Evolutionary conservation across 2,888 invertebrate species (phyloP).

Genomic region (Megalurothrips usitatus): DNA sequence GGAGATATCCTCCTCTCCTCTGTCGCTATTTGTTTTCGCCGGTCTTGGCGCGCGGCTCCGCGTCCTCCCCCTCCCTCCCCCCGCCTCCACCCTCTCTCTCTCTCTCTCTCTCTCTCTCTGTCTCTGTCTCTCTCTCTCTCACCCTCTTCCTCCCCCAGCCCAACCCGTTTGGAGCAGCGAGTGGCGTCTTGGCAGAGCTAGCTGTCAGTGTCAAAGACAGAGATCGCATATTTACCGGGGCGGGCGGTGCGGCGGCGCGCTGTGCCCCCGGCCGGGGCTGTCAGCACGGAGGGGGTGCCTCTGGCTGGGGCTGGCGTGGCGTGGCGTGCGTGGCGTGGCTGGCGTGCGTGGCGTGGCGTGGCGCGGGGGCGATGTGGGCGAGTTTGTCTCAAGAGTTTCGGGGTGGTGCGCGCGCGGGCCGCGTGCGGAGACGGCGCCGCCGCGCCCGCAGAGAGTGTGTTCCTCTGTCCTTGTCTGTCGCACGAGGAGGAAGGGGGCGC

Average conservation of each 20-base stretch:
- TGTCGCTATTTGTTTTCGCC: too few species aligned
- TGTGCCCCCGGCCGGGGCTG: neutral
- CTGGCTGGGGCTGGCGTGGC: neutral
- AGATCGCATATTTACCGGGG: constrained; percentile 22
- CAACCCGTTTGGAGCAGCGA: neutral
- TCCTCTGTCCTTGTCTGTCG: too few species aligned
- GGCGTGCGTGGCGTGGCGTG: constrained; percentile 14
- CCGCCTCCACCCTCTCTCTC: too few species aligned
- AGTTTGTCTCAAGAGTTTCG: constrained; percentile 23
- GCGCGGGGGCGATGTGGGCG: neutral
- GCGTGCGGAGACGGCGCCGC: neutral
- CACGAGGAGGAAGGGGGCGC: too few species aligned
- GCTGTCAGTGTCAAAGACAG: constrained; percentile 26
- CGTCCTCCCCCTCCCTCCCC: too few species aligned
- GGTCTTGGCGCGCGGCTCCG: too few species aligned
- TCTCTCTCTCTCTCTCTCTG: neutral
- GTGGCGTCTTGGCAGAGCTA: constrained; percentile 1
- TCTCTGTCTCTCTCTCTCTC: too few species aligned
- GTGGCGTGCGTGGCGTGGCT: neutral
- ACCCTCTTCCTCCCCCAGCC: neutral
- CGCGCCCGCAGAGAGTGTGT: neutral
- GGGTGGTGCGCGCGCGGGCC: neutral
- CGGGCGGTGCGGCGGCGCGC: neutral
- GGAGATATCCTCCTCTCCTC: too few species aligned
- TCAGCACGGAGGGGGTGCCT: too few species aligned